Conservation (phyloP, 1,140 invertebrate genomes). For the Neoseiulus cucumeris region DNA sequence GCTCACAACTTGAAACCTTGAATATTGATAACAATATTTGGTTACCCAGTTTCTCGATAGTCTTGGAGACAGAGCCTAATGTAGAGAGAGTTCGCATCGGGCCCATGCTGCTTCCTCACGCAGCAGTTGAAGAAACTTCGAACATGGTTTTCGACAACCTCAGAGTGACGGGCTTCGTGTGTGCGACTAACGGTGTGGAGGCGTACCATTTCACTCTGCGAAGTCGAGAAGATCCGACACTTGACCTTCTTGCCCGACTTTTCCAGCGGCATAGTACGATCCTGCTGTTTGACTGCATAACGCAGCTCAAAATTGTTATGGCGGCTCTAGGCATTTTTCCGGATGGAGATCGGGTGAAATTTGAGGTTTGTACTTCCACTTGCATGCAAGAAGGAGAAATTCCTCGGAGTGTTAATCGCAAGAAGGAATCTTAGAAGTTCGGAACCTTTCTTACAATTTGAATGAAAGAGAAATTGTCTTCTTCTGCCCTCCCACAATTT, state of each 20-base stretch:
- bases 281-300: background rate
- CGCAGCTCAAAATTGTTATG: background rate
- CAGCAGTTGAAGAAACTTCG: background rate
- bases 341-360: background rate
- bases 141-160: background rate
- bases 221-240: background rate
- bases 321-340: background rate
- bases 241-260: background rate
- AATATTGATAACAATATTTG: too few relatives aligned
- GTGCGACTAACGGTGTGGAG: background rate
- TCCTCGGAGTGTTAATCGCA: too few relatives aligned
- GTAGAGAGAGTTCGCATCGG: background rate
- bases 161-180: slow-evolving; percentile 12
- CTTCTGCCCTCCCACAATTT: too few relatives aligned
- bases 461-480: background rate
- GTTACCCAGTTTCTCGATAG: too few relatives aligned
- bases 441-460: background rate
- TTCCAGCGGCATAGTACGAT: background rate
- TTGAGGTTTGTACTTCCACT: background rate
- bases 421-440: too few relatives aligned
- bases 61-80: too few relatives aligned
- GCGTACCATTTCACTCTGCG: background rate
- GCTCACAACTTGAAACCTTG: too few relatives aligned
- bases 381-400: too few relatives aligned
- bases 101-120: background rate